These are phyloP conservation scores for Thaleichthys pacificus DNA, from an alignment of 2,797 vertebrate genomes.

Conservation along the genomic window DNA sequence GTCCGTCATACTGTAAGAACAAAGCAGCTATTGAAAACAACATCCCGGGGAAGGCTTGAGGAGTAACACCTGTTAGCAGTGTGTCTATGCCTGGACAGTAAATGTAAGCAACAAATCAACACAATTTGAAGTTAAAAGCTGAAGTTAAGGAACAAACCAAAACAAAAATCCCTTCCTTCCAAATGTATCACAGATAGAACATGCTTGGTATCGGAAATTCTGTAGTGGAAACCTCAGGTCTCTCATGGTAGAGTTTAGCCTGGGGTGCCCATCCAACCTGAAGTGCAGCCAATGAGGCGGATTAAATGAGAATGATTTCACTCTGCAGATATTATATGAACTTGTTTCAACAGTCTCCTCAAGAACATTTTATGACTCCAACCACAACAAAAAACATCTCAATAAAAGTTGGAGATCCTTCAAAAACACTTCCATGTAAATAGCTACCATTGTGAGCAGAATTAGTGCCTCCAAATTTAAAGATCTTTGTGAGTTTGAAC, in stretches of 20 bases:
- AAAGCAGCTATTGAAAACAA: neutral
- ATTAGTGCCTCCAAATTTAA: constrained; percentile 21
- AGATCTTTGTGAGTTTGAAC: constrained; percentile 32
- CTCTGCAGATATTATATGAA: neutral
- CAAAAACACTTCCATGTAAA: constrained; percentile 26
- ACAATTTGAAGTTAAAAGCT: neutral
- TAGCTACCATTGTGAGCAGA: constrained; percentile 25
- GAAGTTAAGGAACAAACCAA: constrained; percentile 39
- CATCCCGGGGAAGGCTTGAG: constrained; percentile 32
- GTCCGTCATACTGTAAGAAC: constrained; percentile 53
- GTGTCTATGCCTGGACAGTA: constrained; percentile 36
- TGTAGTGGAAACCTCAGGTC: neutral
- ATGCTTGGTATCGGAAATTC: neutral
- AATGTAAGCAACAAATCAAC: constrained; percentile 22
- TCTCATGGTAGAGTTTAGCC: constrained; percentile 25
- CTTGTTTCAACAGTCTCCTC: neutral
- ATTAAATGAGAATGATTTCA: neutral
- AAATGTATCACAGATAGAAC: constrained; percentile 31
- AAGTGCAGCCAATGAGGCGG: neutral
- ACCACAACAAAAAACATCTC: constrained; percentile 2
- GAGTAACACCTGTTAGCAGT: constrained; percentile 43
- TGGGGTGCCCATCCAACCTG: neutral
- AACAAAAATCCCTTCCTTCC: constrained; percentile 17
- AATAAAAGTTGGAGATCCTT: constrained; percentile 35
- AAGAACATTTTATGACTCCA: neutral